Evolutionary conservation across 2,888 invertebrate species (phyloP), one percentile per base, ranked within the genome.

Genomic region (Coleophora deauratella): DNA sequence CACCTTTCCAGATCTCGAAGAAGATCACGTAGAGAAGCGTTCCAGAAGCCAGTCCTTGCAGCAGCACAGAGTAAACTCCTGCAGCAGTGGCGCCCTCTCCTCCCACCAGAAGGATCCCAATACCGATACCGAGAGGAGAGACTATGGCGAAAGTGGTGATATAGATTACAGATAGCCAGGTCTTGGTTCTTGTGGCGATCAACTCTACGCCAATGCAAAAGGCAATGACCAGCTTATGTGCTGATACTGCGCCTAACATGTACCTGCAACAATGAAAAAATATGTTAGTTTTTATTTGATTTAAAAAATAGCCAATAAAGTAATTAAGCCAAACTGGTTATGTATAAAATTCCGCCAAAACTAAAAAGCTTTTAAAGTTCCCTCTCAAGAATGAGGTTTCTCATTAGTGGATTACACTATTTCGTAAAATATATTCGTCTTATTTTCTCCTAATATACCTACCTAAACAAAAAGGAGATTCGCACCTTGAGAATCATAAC

Each of bases 21-120:
- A 97, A 97, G n/a, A 97, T 96, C 11, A 98, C 96, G 79, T 97
- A 98, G 3, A 98, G 81, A 34, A 98, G 89, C 0, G 98, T 98
- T 10, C 98, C 98, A 35, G 94, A 92, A 0, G 98, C 97, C 44
- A 98, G 77, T 2, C 96, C 97, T 84, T 97, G 93, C 10, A 90
- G 73, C 9, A 92, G 82, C 33, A 91, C 90, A 1, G 91, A 90
- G 11, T 88, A 81, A 7, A 92, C 79, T 13, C 88, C 89, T 1
- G 88, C 82, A 0, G 89, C 88, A 0, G 89, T 79, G 0, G 88
- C 86, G 0, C 87, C 87, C 37, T 86, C 74, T 1, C 87, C 87
- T 35, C 89, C 89, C 15, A 89, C 90, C 33, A 93, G 73, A 2
- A 88, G 67, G 45, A 94, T 88, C 15, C 92, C 93, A 44, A 93